Base-by-base conservation (phyloP, 2,888 invertebrate genomes). In the Ceraclea dissimilis region DNA sequence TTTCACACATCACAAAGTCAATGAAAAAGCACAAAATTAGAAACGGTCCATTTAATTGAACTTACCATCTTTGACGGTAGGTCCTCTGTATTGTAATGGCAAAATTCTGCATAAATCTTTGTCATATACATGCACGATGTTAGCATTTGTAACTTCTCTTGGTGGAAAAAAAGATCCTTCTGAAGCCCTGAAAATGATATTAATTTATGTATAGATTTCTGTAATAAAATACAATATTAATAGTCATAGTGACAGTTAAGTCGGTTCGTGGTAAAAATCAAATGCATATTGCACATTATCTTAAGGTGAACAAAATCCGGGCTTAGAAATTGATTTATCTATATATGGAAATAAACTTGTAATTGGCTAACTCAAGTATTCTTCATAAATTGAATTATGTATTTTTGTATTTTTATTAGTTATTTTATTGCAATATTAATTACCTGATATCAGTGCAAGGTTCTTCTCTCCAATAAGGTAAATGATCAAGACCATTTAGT, bases 161-260 rank as follows among this genome's bases (percentile, higher is more conserved):
- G 91, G 91, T 0, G 91, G 91, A 67, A 90, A 92, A 71, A 92
- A 89, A 0, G 90, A 90, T 0, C 91, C 91, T 74, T 88, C 87
- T 0, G 86, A 86, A 10, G 85, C 87, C 51, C 78, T 78, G 71
- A 67, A 48, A 53, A 61, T 8, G 63, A 58, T 49, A 54, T 11
- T 22, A 52, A 22, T 19, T 43, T 26, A 44, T 20, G n/a, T n/a
- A 49, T 18, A 21, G 18, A 2, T 43, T 2, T 21, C 10, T 17
- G 5, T 22, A 11, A 34, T 39, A 11, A 2, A 13, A 51, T 34
- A 10, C 18, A 19, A 18, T n/a, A 18, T 47, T 47, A 18, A 16
- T 47, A 4, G 16, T 10, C 11, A 5, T 18, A 44, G 4, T 44
- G 11, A 5, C 18, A 13, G n/a, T 18, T 52, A 52, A 53, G n/a